Evolutionary conservation across 2,888 invertebrate species (phyloP).

Genomic region (Lepidocyrtoides sp.): DNA sequence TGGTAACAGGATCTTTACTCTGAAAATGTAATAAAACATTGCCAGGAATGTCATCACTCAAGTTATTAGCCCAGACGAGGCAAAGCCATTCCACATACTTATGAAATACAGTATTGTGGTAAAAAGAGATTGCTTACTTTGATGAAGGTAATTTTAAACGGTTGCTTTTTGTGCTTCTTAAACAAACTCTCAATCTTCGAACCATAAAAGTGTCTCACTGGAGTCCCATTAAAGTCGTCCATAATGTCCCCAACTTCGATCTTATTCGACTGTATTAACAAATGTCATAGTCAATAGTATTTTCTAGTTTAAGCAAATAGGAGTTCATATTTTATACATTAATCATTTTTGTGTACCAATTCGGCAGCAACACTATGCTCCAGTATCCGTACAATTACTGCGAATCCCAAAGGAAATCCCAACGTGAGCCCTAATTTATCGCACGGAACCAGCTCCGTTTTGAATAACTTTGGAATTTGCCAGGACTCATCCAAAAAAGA

Average conservation of each 20-base stretch:
- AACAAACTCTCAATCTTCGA: constrained; percentile 88
- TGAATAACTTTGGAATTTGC: constrained; percentile 88
- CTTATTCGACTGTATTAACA: constrained; percentile 86
- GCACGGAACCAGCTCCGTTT: constrained; percentile 90
- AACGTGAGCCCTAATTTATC: constrained; percentile 88
- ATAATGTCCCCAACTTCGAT: constrained; percentile 90
- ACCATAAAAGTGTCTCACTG: constrained; percentile 87
- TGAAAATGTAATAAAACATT: too few relatives aligned
- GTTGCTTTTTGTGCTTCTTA: constrained; percentile 87
- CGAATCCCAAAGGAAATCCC: constrained; percentile 89
- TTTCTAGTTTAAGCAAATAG: too few relatives aligned
- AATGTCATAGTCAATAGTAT: too few relatives aligned
- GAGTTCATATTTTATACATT: background rate
- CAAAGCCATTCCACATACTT: too few relatives aligned
- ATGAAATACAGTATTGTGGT: background rate
- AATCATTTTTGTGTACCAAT: constrained; percentile 87
- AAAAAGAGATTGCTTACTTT: constrained; percentile 87
- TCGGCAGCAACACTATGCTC: constrained; percentile 90
- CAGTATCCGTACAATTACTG: constrained; percentile 89
- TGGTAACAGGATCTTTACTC: constrained; percentile 86
- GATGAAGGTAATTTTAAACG: constrained; percentile 88
- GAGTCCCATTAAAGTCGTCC: constrained; percentile 89
- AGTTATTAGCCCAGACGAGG: too few relatives aligned
- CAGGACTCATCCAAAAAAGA: constrained; percentile 90
- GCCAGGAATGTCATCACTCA: too few relatives aligned